phyloP scores from a whole-genome alignment of 2,113 vertebrate genomes.

The Misgurnus mizolepis region DNA sequence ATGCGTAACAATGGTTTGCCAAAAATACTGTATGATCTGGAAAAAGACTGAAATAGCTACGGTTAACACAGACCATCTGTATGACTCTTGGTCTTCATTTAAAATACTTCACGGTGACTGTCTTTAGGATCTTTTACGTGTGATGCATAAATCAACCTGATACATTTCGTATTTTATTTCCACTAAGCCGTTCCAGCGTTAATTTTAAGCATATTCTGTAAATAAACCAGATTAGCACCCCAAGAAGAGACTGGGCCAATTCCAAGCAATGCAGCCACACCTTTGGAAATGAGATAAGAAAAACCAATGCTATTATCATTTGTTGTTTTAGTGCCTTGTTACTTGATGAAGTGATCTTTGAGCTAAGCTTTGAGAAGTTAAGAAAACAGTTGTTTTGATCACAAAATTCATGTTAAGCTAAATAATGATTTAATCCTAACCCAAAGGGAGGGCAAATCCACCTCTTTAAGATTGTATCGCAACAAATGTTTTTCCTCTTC shows the following conservation, averaged over 20 bases:
- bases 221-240: slow-evolving; percentile 31
- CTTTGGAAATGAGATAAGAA: slow-evolving; percentile 47
- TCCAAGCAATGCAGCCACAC: slow-evolving; percentile 44
- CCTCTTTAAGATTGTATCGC: not conserved
- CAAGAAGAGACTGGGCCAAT: slow-evolving; percentile 28
- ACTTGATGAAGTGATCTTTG: slow-evolving; percentile 19
- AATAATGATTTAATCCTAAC: not conserved
- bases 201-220: not conserved
- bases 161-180: not conserved
- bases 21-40: slow-evolving; percentile 17
- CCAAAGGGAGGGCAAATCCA: not conserved
- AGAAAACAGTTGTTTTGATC: slow-evolving; percentile 43
- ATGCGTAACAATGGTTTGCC: slow-evolving; percentile 2
- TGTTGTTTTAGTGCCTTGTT: slow-evolving; percentile 38
- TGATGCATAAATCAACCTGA: not conserved
- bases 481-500: not conserved
- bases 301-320: slow-evolving; percentile 32
- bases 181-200: not conserved
- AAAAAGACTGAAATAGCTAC: not conserved
- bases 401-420: slow-evolving; percentile 10
- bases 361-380: not conserved
- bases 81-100: not conserved
- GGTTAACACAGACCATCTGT: not conserved
- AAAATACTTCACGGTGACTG: slow-evolving; percentile 11
- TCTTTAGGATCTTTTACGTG: slow-evolving; percentile 14